Base-by-base conservation (phyloP, 2,888 invertebrate genomes). In the Clunio marinus region DNA sequence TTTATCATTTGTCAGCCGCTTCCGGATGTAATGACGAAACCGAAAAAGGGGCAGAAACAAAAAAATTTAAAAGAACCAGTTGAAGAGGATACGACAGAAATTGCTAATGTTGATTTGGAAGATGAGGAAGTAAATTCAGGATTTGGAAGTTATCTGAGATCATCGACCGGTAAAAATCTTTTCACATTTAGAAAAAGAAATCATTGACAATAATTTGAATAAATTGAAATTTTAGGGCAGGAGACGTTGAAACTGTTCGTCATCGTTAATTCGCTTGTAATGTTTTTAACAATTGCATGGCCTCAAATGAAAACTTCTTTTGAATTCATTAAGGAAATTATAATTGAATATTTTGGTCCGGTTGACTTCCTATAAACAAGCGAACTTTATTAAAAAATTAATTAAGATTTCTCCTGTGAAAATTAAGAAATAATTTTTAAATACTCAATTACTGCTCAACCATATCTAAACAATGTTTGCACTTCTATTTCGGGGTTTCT, bases 191-290 rank as follows among this genome's bases (percentile, higher is more conserved):
- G 35, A 13, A 13, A 32, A 8, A 13, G 13, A 32, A 32, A 13
- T 5, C 5, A 32, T 5, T 32, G 35, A 32, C 13, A 13, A 13
- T 5, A 32, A 5, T 55, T 35, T 24, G 45, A 41, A 13, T n/a
- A n/a, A 28, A 1, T 28, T 27, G 25, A 57, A 45, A 45, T 45
- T 45, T 45, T 85, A 72, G 81, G 84, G 71, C 76, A 87, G 71
- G 88, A 88, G 74, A 88, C 87, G 77, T 86, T 91, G 86, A 87
- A 87, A 77, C 78, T 91, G n/a, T 91, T 91, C 76, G 88, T 91
- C 22, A 80, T 91, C 69, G 86, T 88, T 46, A 91, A 91, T 77
- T 86, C 88, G 25, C 75, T 91, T 55, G 82, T 89, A 70, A 80
- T 90, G 72, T 84, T 91, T 70, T 78, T 88, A 13, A 86, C 88